These are phyloP conservation scores for Guaruba guarouba DNA, from an alignment of 2,113 vertebrate species.

Conservation along the genomic window DNA sequence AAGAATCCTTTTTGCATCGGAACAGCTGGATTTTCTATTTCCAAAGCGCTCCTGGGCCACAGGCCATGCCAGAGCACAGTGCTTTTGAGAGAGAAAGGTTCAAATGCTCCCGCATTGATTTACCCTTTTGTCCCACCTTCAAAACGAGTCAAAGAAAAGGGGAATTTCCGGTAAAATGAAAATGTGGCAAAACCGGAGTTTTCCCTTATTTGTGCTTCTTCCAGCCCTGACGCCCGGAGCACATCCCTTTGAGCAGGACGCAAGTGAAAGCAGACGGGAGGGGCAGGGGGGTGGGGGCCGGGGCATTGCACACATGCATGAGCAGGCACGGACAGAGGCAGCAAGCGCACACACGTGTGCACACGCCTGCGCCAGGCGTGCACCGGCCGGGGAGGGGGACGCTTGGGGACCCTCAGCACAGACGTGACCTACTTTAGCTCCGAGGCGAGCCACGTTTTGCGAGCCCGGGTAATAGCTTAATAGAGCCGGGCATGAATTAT, in stretches of 20 bases:
- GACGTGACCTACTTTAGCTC: slow-evolving; percentile 58
- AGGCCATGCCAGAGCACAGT: accelerated
- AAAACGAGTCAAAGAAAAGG: neutral
- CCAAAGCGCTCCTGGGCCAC: neutral
- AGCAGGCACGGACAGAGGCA: neutral
- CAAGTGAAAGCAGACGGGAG: accelerated
- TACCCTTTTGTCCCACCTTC: neutral
- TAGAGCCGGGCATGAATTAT: slow-evolving; percentile 29
- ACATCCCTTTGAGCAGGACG: accelerated
- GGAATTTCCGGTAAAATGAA: neutral
- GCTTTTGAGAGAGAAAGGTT: accelerated
- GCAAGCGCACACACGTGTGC: neutral
- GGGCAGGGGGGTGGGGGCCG: no score
- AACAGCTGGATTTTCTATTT: neutral
- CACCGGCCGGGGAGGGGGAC: accelerated
- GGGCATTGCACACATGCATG: accelerated
- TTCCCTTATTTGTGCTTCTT: neutral
- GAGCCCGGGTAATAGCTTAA: neutral
- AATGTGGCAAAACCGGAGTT: neutral
- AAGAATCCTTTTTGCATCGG: neutral
- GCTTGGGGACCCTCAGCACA: neutral
- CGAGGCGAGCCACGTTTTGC: accelerated
- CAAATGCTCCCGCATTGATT: neutral
- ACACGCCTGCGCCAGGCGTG: accelerated
- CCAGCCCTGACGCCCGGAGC: neutral